These are phyloP conservation scores for Tachina fera DNA, from an alignment of 2,888 invertebrate genomes.

Conservation along the genomic window DNA sequence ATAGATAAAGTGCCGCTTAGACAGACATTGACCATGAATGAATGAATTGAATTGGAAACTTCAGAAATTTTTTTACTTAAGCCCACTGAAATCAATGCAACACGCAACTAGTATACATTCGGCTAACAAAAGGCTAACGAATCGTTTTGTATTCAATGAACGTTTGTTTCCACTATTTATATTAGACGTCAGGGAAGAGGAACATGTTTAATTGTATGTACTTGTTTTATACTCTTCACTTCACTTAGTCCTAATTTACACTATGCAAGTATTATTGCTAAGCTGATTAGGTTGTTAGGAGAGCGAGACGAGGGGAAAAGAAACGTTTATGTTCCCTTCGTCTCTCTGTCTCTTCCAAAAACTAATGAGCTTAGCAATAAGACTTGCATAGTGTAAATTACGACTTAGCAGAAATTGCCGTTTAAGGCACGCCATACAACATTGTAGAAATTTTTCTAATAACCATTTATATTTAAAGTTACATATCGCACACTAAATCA, in stretches of 20 bases:
- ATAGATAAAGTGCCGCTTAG: constrained; percentile 56
- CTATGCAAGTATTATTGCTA: too few relatives aligned
- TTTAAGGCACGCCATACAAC: neutral
- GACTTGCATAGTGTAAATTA: too few relatives aligned
- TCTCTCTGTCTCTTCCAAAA: too few relatives aligned
- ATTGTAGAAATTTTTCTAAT: too few relatives aligned
- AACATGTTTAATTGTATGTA: neutral
- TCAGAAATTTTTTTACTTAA: constrained; percentile 21
- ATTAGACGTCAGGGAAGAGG: constrained; percentile 13
- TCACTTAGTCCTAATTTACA: too few relatives aligned
- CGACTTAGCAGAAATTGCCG: neutral
- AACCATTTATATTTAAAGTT: too few relatives aligned
- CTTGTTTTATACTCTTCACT: neutral
- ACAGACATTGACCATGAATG: constrained; percentile 68
- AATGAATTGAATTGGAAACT: constrained; percentile 43
- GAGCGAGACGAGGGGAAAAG: too few relatives aligned
- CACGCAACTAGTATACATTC: neutral
- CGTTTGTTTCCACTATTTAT: constrained; percentile 30
- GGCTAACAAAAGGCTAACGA: constrained; percentile 7
- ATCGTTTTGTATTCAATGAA: constrained; percentile 52
- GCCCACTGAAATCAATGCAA: constrained; percentile 2
- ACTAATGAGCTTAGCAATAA: too few relatives aligned
- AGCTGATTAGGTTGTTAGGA: too few relatives aligned
- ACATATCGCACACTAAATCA: too few relatives aligned
- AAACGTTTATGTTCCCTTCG: too few relatives aligned